Conservation (phyloP, 2,113 vertebrate genomes). For the Clinocottus analis region DNA sequence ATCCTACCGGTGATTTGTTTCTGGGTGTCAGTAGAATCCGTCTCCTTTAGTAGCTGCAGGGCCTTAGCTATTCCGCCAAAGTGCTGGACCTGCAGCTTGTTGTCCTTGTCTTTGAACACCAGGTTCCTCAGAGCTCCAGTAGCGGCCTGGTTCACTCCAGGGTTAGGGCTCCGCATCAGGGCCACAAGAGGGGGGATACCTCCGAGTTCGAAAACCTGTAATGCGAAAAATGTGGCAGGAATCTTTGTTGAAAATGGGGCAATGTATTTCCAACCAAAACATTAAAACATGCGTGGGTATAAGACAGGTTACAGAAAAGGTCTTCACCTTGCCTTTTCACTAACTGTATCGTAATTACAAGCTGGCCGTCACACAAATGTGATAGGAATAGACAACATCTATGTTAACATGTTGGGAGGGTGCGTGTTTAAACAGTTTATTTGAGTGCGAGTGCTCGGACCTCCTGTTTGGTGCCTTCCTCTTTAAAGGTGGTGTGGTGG, state of each 20-base stretch:
- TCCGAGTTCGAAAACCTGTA: slow-evolving; percentile 84
- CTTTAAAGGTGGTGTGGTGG: slow-evolving; percentile 91
- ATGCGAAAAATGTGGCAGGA: neutral
- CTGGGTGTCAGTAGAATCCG: slow-evolving; percentile 86
- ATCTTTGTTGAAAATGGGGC: neutral
- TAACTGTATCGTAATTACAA: neutral
- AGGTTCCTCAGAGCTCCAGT: slow-evolving; percentile 92
- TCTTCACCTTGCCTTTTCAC: neutral
- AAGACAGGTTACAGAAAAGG: slow-evolving; percentile 22
- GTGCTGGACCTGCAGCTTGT: slow-evolving; percentile 88
- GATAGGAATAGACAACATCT: neutral
- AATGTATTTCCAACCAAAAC: neutral
- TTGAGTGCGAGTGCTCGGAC: slow-evolving; percentile 67
- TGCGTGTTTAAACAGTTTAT: neutral
- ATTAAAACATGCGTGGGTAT: neutral
- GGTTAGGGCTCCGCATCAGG: slow-evolving; percentile 85
- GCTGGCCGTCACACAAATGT: neutral
- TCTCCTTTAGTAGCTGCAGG: slow-evolving; percentile 85
- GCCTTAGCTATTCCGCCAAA: slow-evolving; percentile 87
- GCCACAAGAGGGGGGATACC: slow-evolving; percentile 87
- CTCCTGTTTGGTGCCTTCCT: slow-evolving; percentile 89
- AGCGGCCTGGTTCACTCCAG: slow-evolving; percentile 84
- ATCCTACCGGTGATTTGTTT: slow-evolving; percentile 91
- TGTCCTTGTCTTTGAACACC: slow-evolving; percentile 86
- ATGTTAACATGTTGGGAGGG: neutral